Evolutionary conservation across 2,888 invertebrate genomes (phyloP).

Genomic region (Marasmarcha lunaedactyla): DNA sequence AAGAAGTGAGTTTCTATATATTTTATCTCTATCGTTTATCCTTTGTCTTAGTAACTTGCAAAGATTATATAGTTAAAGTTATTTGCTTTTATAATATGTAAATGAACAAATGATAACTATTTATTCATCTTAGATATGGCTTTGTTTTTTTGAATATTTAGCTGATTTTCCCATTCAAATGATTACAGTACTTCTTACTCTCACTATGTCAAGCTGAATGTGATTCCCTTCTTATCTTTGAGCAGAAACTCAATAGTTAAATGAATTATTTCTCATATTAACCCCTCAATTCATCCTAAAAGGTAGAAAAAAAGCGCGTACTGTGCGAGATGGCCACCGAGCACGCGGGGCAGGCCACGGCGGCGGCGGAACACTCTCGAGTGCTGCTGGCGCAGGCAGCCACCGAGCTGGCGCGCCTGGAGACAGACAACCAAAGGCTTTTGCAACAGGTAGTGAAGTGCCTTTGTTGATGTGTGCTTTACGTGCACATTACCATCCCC

Average conservation of each 20-base stretch:
- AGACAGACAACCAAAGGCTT: conserved; percentile 41
- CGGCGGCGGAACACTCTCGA: conserved; percentile 51
- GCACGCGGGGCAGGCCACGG: conserved; percentile 49
- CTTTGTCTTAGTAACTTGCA: neutral
- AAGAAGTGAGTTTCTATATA: conserved; percentile 34
- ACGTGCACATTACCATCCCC: no score
- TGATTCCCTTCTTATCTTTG: no score
- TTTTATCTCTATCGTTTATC: neutral
- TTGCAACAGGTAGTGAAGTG: conserved; percentile 45
- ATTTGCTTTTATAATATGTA: no score
- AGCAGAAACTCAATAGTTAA: no score
- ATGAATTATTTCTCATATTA: no score
- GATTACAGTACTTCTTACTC: no score
- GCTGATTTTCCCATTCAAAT: no score
- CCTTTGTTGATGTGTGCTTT: neutral
- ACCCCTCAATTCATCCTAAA: no score
- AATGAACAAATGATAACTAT: no score
- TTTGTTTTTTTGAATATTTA: no score
- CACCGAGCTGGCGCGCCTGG: conserved; percentile 40
- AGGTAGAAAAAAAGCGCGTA: conserved; percentile 51
- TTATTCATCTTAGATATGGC: no score
- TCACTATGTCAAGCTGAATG: no score
- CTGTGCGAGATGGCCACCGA: conserved; percentile 45
- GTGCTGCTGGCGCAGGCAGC: conserved; percentile 43
- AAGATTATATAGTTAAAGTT: neutral